phyloP scores from a whole-genome alignment of 1,140 invertebrate genomes.

The Drosophila parabipectinata region DNA sequence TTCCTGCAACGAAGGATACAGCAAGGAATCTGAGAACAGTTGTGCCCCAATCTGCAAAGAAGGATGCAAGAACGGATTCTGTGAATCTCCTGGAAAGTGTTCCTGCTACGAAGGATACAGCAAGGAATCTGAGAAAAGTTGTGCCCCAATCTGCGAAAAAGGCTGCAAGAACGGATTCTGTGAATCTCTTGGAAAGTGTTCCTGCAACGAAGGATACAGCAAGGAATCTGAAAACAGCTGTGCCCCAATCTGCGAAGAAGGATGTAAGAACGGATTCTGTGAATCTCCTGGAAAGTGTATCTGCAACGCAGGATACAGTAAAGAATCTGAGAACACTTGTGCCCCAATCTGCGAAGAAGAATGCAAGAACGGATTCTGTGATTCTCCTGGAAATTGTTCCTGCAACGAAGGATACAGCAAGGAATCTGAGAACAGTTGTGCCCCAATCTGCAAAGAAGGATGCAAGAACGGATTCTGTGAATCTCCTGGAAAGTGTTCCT shows the following conservation, averaged over 20 bases:
- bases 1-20: slow-evolving; percentile 18
- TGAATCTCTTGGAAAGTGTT: neutral
- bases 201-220: neutral
- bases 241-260: slow-evolving; percentile 3
- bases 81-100: slow-evolving; percentile 22
- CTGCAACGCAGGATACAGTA: neutral
- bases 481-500: neutral
- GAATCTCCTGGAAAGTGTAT: neutral
- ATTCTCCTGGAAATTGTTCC: slow-evolving; percentile 16
- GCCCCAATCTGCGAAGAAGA: slow-evolving; percentile 3
- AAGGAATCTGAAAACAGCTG: slow-evolving; percentile 9
- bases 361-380: slow-evolving; percentile 39
- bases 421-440: slow-evolving; percentile 12
- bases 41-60: slow-evolving; percentile 16
- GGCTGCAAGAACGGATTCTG: neutral
- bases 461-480: slow-evolving; percentile 34
- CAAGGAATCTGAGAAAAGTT: neutral
- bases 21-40: neutral
- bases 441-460: neutral
- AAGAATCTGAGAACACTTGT: slow-evolving; percentile 13
- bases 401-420: slow-evolving; percentile 5
- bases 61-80: slow-evolving; percentile 32
- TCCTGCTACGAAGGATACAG: slow-evolving; percentile 14
- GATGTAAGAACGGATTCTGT: slow-evolving; percentile 26
- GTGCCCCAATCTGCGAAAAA: neutral